These are phyloP conservation scores for Rhopilema esculentum DNA, from an alignment of 30 jellyfish, hydroid and myxozoan genomes.

Conservation along the genomic window DNA sequence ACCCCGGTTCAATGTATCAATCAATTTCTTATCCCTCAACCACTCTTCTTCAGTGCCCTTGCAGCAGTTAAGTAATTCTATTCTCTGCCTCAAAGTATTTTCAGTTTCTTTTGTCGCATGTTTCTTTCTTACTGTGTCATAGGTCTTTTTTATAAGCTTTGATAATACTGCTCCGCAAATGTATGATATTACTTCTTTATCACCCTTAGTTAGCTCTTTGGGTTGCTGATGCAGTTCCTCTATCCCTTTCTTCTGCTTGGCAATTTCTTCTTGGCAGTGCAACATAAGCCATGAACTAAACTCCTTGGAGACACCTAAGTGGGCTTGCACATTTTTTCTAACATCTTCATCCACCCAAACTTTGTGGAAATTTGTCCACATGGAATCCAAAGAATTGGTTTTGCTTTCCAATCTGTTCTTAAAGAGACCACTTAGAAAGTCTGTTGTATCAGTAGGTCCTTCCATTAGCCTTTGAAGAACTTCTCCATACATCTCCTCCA, in stretches of 20 bases:
- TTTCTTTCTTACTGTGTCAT: conserved; percentile 7
- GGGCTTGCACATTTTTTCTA: not conserved
- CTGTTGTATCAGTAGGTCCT: not conserved
- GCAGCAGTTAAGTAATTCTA: conserved; percentile 38
- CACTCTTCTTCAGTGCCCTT: conserved; percentile 11
- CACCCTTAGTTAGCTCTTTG: conserved; percentile 9
- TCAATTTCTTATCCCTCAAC: not conserved
- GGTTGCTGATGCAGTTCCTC: conserved; percentile 6
- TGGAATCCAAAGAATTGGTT: conserved; percentile 1
- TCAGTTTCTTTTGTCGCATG: not conserved
- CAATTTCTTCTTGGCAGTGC: conserved; percentile 50
- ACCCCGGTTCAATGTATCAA: conserved; percentile 34
- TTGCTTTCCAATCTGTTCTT: conserved; percentile 1
- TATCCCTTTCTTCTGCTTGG: conserved; percentile 2
- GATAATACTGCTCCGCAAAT: conserved; percentile 45
- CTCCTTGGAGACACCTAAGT: conserved; percentile 17
- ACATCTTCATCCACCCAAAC: conserved; percentile 37
- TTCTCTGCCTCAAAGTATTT: not conserved
- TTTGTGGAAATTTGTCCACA: conserved; percentile 28
- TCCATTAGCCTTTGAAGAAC: not conserved
- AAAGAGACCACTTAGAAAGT: conserved; percentile 22
- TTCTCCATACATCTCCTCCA: conserved; percentile 24
- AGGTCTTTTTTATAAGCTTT: conserved; percentile 19
- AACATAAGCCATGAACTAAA: conserved; percentile 43
- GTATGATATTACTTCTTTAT: conserved; percentile 4